Evolutionary conservation across 2,113 vertebrate genomes (phyloP).

Genomic region (Pteruthius melanotis): DNA sequence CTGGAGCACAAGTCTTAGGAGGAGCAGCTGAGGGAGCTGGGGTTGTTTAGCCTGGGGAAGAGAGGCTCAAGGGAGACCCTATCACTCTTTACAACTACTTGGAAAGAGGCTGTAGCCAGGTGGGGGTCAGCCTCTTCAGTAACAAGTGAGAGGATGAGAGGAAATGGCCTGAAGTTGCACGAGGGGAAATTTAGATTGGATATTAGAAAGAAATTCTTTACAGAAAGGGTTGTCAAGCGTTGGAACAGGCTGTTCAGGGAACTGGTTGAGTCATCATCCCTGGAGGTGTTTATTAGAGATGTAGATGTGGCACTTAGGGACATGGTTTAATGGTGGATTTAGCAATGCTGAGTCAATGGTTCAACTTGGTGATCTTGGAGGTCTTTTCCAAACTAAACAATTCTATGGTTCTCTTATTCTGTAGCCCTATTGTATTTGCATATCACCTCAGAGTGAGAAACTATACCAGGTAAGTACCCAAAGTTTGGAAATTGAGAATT

Average conservation of each 20-base stretch:
- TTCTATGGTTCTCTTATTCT: not conserved
- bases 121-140: not conserved
- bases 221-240: fast-evolving
- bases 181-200: not conserved
- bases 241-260: not conserved
- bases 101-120: not conserved
- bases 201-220: not conserved
- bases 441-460: not conserved
- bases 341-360: not conserved
- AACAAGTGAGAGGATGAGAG: not conserved
- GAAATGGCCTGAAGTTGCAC: not conserved
- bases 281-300: not conserved
- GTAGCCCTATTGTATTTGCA: not conserved
- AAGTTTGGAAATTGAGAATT: not conserved
- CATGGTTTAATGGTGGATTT: not conserved
- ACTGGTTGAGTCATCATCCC: not conserved
- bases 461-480: not conserved
- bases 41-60: not conserved
- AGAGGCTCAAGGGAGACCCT: not conserved
- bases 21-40: not conserved
- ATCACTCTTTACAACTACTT: not conserved
- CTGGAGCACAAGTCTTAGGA: not conserved
- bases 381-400: not conserved
- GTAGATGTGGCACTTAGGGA: not conserved
- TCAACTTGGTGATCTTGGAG: not conserved